Percentiles rank a stretch among this genome's conserved stretches.
phyloP scores from a whole-genome alignment of 2,113 vertebrate genomes.

The Phodopus roborovskii region DNA sequence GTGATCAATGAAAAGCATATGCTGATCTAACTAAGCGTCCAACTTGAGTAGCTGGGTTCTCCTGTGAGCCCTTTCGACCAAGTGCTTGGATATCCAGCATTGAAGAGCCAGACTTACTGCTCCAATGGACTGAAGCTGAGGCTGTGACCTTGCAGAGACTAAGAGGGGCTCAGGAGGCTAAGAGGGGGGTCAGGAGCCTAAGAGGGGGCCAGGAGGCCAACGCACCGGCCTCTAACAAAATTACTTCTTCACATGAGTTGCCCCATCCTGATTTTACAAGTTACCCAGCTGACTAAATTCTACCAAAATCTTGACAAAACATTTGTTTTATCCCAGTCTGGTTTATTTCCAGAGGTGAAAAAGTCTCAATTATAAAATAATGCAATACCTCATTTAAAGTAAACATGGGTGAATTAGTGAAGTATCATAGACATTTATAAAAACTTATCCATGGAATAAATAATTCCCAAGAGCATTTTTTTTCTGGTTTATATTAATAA shows the following conservation, averaged over 20 bases:
- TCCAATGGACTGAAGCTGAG: neutral
- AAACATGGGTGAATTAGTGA: constrained; percentile 75
- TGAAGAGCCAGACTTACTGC: neutral
- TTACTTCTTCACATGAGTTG: constrained; percentile 39
- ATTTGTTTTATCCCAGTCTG: constrained; percentile 56
- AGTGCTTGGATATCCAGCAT: neutral
- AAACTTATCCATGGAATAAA: constrained; percentile 64
- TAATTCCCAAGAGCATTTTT: constrained; percentile 58
- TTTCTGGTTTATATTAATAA: constrained; percentile 71
- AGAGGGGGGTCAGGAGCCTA: no score
- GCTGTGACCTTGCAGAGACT: neutral
- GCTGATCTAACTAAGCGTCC: neutral
- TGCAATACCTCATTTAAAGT: constrained; percentile 58
- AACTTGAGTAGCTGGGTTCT: neutral
- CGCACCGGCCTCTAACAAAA: neutral
- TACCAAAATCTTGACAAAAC: constrained; percentile 75
- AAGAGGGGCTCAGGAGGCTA: no score
- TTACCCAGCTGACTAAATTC: constrained; percentile 47
- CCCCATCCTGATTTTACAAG: constrained; percentile 26
- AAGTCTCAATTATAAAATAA: constrained; percentile 76
- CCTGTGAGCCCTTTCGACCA: neutral
- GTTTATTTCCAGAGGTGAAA: constrained; percentile 79
- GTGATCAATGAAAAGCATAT: neutral
- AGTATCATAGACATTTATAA: constrained; percentile 71
- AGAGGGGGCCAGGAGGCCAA: neutral